Conservation (phyloP, 2,888 invertebrate species). For the Chelonus formosanus region DNA sequence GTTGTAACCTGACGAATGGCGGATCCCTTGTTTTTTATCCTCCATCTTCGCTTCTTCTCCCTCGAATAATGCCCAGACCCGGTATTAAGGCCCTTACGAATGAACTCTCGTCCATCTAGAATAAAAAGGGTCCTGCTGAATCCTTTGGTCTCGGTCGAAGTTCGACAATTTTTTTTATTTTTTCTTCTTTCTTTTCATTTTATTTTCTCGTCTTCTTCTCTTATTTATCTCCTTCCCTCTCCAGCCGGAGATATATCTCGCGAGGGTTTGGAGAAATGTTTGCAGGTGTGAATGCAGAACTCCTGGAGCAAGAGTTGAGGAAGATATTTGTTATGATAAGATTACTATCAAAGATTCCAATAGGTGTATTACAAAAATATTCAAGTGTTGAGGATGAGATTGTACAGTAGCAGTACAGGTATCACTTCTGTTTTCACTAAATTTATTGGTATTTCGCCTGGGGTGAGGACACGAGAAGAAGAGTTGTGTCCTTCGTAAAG, state of each 20-base stretch:
- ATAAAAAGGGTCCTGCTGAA: no score
- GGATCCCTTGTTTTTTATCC: slow-evolving; percentile 10
- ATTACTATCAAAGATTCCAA: slow-evolving; percentile 10
- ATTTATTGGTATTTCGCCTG: slow-evolving; percentile 9
- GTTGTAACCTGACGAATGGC: slow-evolving; percentile 24
- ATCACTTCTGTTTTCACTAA: slow-evolving; percentile 8
- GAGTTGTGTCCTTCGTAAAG: slow-evolving; percentile 37
- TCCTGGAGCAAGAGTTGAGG: slow-evolving; percentile 1
- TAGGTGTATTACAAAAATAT: slow-evolving; percentile 10
- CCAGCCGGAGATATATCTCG: neutral
- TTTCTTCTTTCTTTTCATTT: neutral
- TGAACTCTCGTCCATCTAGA: no score
- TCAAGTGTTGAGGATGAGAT: neutral
- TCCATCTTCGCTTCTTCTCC: slow-evolving; percentile 1
- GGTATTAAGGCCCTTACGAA: no score
- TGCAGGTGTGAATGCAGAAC: slow-evolving; percentile 1
- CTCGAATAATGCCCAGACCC: neutral
- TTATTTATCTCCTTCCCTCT: neutral
- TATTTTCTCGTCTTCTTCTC: neutral
- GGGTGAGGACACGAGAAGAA: neutral
- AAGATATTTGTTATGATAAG: slow-evolving; percentile 6
- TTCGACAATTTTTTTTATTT: neutral
- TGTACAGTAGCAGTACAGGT: neutral
- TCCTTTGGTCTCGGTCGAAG: slow-evolving; percentile 5
- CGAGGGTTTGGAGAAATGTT: neutral